Conservation (phyloP, 2,113 vertebrate genomes). For the Tragelaphus strepsiceros region DNA sequence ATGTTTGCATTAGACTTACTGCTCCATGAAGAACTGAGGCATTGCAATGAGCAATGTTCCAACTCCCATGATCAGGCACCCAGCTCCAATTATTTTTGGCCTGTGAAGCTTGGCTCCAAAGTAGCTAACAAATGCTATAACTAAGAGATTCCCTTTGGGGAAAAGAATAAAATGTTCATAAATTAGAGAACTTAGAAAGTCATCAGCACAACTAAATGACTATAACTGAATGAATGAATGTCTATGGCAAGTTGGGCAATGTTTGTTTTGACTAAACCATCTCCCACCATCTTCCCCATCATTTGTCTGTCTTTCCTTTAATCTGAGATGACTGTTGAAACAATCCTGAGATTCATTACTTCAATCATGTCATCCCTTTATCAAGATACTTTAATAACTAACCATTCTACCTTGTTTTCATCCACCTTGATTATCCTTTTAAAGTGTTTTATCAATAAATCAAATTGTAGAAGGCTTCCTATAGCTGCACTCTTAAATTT, state of each 20-base stretch:
- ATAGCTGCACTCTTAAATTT: neutral
- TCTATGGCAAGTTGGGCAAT: neutral
- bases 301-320: neutral
- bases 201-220: neutral
- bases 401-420: neutral
- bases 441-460: neutral
- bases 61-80: slow-evolving; percentile 91
- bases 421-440: neutral
- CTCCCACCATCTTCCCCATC: neutral
- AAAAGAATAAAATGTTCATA: slow-evolving; percentile 55
- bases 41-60: slow-evolving; percentile 92
- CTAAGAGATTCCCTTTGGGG: slow-evolving; percentile 90
- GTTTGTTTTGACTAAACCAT: neutral
- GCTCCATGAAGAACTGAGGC: slow-evolving; percentile 95
- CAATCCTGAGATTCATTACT: neutral
- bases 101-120: slow-evolving; percentile 94
- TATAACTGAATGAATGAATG: neutral
- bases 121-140: slow-evolving; percentile 94
- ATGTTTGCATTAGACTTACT: slow-evolving; percentile 79
- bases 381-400: neutral
- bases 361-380: neutral
- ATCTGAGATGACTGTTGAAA: neutral
- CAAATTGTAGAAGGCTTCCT: neutral
- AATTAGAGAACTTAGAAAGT: neutral
- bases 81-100: slow-evolving; percentile 91